Evolutionary conservation across 2,888 invertebrate species (phyloP), one percentile per base, ranked within the genome.

Genomic region (Megastigmus dorsalis): DNA sequence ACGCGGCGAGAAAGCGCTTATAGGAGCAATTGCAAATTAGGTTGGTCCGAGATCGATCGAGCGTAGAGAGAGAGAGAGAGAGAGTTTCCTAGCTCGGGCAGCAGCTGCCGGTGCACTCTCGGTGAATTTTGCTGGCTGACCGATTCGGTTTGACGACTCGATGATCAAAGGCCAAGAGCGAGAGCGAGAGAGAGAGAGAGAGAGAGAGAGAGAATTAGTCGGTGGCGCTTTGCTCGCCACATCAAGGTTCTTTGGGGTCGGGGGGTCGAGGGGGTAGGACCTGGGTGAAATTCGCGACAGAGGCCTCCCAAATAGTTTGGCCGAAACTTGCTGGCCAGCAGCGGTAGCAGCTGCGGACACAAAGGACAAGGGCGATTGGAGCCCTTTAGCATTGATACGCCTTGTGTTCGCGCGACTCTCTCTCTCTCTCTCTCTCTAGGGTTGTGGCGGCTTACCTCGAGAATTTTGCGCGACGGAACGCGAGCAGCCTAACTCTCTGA

Each of bases 141-240:
- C 65, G 59, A 59, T 50, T 71, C 41, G 65, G 59, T 72, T 66
- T 72, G 72, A 66, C 72, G 72, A 59, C 50, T 65, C 67, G 30
- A 3, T 62, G 67, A 68, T 74, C 73, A 74, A 74, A 74, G 73
- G 45, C 54, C 9, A 3, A n/a, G n/a, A n/a, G n/a, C n/a, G n/a
- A n/a, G n/a, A n/a, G n/a, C n/a, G n/a, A n/a, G n/a, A n/a, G n/a
- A n/a, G n/a, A n/a, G n/a, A n/a, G n/a, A n/a, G n/a, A n/a, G n/a
- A n/a, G n/a, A n/a, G n/a, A n/a, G n/a, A n/a, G n/a, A n/a, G n/a
- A n/a, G n/a, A n/a, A n/a, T n/a, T n/a, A n/a, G n/a, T 5, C 7
- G 30, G 38, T n/a, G 9, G 23, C 50, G 57, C 54, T 62, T 69
- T 62, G 38, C 63, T 52, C 38, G 72, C 73, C 60, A 74, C 67